Conservation (phyloP, 2,797 vertebrate species). For the Tapirus indicus region DNA sequence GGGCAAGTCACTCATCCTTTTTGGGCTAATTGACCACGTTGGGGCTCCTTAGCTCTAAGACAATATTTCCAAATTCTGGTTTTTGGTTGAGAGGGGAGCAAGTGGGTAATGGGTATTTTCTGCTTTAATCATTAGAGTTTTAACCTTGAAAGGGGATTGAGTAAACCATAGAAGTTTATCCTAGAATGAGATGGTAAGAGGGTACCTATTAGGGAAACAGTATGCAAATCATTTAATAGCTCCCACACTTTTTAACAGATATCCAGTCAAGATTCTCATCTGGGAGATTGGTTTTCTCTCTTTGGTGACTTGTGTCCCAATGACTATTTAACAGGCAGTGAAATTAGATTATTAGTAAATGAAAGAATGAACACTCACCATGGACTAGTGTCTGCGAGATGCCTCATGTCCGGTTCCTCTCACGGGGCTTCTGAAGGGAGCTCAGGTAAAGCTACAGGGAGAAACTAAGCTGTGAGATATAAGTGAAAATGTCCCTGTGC, state of each 20-base stretch:
- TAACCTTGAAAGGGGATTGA: neutral
- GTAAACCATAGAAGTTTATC: neutral
- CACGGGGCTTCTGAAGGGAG: neutral
- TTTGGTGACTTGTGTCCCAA: neutral
- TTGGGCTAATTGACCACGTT: neutral
- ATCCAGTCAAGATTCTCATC: neutral
- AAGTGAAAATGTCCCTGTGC: too few relatives aligned
- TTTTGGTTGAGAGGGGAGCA: neutral
- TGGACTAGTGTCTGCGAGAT: neutral
- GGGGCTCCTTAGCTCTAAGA: neutral
- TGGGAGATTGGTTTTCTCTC: neutral
- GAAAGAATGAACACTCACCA: neutral
- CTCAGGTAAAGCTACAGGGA: neutral
- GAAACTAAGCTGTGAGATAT: neutral
- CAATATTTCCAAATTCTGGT: neutral
- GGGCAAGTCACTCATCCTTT: neutral
- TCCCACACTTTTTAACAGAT: neutral
- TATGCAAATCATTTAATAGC: neutral
- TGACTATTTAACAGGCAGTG: conserved; percentile 17
- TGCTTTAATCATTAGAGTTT: neutral
- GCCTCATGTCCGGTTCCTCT: neutral
- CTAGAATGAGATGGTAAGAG: neutral
- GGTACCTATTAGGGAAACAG: neutral
- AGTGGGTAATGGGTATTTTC: neutral
- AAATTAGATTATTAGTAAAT: conserved; percentile 49